Base-by-base conservation (phyloP, 2,113 vertebrate species). In the Meleagris gallopavo region DNA sequence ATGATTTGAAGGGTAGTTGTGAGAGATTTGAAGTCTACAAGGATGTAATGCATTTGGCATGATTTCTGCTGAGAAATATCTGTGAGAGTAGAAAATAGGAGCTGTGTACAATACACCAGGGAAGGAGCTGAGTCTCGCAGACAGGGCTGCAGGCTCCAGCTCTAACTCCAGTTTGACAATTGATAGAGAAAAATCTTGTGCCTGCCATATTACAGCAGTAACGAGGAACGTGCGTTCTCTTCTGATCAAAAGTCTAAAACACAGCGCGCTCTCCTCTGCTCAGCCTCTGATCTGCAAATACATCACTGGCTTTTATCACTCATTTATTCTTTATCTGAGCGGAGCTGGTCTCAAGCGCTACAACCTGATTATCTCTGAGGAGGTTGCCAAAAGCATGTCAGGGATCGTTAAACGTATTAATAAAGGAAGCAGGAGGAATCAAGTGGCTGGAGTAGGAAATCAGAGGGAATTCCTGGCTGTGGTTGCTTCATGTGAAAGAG, bases 351-450 rank as follows among this genome's bases (percentile, higher is more conserved):
- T 95, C 85, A 58, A 95, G 93, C 82, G 10, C 38, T 94, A 94
- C 93, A 95, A 93, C 91, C 88, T n/a, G 60, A 74, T 94, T 89
- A 81, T 91, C 89, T 90, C 11, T 0, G 65, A 72, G 79, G 78
- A 91, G 85, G 79, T 10, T 97, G 94, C 95, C 96, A 95, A 89
- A 48, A 95, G 95, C 90, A 57, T n/a, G 87, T 88, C 91, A 75
- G 94, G 89, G 82, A 78, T 89, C 2, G 0, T 89, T 83, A 52
- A 24, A 67, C 0, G 20, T 43, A 88, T 86, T 74, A 71, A 67
- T 90, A 91, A 90, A 94, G 88, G 89, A 91, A 95, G 79, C 75
- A 8, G 79, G 43, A 83, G 76, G 85, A 89, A 94, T 84, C 90
- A 65, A 95, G 91, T 82, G 91, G 81, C 58, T 86, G 16, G 91